Percentiles rank a stretch among this genome's conserved stretches.
These are phyloP conservation scores for Catagonus wagneri DNA, from an alignment of 2,113 vertebrate genomes.

Conservation along the genomic window DNA sequence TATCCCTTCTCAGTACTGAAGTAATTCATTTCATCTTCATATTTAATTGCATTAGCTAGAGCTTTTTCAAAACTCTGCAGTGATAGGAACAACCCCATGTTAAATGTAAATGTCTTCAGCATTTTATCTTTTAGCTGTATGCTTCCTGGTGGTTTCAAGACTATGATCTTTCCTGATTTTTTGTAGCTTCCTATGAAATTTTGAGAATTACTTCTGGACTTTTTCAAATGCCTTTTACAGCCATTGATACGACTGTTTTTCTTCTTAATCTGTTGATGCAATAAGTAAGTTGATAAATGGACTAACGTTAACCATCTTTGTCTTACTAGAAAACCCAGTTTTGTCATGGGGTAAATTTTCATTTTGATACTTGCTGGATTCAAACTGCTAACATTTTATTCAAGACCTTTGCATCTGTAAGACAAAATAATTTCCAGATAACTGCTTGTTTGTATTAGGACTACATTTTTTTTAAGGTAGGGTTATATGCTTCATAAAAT, in stretches of 20 bases:
- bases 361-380: background rate
- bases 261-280: background rate
- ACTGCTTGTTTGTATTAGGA: conserved; percentile 9
- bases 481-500: background rate
- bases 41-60: background rate
- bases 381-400: background rate
- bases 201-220: background rate
- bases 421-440: background rate
- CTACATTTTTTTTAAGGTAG: conserved; percentile 1
- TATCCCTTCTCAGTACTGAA: background rate
- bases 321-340: background rate
- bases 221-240: background rate
- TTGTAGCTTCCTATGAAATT: background rate
- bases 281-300: background rate
- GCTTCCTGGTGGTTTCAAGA: background rate
- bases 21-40: background rate
- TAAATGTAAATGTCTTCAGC: background rate
- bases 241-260: background rate
- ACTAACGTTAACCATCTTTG: background rate
- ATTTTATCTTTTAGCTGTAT: background rate
- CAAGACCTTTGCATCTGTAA: background rate
- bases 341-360: background rate
- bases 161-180: background rate
- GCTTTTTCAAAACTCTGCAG: background rate
- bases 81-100: background rate